phyloP scores from a whole-genome alignment of 2,797 vertebrate species.

The Eulemur rubriventer region DNA sequence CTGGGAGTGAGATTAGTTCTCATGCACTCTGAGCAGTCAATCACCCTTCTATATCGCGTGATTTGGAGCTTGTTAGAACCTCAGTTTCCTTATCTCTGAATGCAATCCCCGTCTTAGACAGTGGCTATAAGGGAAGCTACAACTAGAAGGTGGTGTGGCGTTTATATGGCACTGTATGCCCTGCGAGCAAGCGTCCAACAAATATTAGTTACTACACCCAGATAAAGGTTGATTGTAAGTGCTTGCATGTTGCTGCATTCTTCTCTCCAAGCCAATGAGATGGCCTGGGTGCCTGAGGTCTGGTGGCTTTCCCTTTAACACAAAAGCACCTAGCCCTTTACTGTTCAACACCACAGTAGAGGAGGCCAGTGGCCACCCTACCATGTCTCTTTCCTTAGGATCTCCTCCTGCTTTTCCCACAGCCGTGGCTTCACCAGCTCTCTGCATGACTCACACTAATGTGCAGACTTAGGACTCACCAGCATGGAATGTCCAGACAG shows the following conservation, averaged over 20 bases:
- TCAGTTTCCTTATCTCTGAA: background rate
- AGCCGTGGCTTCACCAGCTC: background rate
- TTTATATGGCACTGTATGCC: background rate
- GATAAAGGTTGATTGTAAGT: background rate
- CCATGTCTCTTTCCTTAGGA: background rate
- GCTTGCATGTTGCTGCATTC: background rate
- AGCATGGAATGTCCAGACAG: background rate
- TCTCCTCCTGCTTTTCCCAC: background rate
- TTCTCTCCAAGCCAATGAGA: background rate
- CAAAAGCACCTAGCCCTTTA: background rate
- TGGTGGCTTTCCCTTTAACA: background rate
- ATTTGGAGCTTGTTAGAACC: background rate
- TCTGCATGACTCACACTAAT: background rate
- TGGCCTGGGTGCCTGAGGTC: background rate
- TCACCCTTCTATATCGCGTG: background rate
- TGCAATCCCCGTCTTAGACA: background rate
- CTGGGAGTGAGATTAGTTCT: background rate
- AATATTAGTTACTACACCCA: too few relatives aligned
- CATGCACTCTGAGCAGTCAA: background rate
- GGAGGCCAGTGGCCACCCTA: background rate
- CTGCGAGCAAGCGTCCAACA: background rate
- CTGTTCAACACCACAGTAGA: background rate
- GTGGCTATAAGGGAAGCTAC: background rate
- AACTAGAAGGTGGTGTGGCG: background rate
- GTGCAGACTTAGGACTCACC: background rate